Conservation (phyloP, 2,797 vertebrate species). For the Tangara arthus region DNA sequence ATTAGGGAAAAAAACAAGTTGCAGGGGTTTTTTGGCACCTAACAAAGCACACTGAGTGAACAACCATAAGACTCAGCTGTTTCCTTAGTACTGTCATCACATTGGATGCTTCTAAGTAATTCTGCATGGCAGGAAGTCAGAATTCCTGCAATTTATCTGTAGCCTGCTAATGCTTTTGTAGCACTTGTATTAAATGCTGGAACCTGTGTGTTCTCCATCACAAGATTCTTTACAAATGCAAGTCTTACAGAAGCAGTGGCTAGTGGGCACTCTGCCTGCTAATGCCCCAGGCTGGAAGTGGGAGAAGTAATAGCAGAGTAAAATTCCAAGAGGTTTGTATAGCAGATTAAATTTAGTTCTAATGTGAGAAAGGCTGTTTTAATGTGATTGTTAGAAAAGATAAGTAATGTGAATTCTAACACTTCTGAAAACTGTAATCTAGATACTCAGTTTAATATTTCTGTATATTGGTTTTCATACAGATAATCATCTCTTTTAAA, state of each 20-base stretch:
- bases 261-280: neutral
- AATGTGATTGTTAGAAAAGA: neutral
- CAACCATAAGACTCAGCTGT: neutral
- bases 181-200: neutral
- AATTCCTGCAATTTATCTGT: neutral
- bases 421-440: neutral
- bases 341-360: neutral
- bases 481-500: neutral
- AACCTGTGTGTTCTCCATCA: neutral
- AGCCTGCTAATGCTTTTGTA: neutral
- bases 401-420: neutral
- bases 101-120: neutral
- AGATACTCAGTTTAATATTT: neutral
- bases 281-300: neutral
- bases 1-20: fast-evolving
- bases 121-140: neutral
- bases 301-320: neutral
- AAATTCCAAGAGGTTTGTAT: neutral
- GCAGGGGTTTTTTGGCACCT: neutral
- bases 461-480: neutral
- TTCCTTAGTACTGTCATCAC: neutral
- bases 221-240: neutral
- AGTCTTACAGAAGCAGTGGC: neutral
- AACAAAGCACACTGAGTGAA: neutral
- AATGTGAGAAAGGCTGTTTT: neutral